phyloP scores from a whole-genome alignment of 2,113 vertebrate genomes.

The Nycticryphes semicollaris region DNA sequence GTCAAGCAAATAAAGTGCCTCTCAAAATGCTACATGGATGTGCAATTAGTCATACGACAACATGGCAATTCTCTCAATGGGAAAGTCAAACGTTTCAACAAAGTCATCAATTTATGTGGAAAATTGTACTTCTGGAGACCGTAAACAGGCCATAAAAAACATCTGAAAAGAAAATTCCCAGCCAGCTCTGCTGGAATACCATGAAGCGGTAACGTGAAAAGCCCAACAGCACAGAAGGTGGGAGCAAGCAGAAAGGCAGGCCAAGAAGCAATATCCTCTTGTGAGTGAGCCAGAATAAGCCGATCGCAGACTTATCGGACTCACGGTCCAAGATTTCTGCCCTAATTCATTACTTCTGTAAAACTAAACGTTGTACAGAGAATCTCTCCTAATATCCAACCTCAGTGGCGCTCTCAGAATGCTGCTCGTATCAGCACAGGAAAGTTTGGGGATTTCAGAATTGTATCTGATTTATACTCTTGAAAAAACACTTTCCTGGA shows the following conservation, averaged over 20 bases:
- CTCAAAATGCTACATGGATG: background rate
- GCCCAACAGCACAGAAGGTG: slow-evolving; percentile 32
- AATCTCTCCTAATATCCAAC: background rate
- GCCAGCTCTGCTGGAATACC: slow-evolving; percentile 48
- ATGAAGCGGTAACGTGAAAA: slow-evolving; percentile 7
- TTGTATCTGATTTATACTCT: background rate
- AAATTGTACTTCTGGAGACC: slow-evolving; percentile 37
- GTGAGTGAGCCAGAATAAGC: slow-evolving; percentile 25
- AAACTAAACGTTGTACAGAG: background rate
- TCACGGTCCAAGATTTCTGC: slow-evolving; percentile 4
- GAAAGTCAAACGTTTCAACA: slow-evolving; percentile 36
- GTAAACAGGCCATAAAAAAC: slow-evolving; percentile 52
- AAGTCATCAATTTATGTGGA: slow-evolving; percentile 32
- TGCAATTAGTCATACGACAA: slow-evolving; percentile 16
- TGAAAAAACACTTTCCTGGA: slow-evolving; percentile 1
- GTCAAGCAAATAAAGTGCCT: background rate
- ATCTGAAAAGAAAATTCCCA: slow-evolving; percentile 34
- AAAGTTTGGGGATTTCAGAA: background rate
- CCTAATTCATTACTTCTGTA: slow-evolving; percentile 1
- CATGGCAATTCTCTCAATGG: background rate
- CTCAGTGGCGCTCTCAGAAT: background rate
- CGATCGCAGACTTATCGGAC: slow-evolving; percentile 30
- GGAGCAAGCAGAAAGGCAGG: slow-evolving; percentile 15
- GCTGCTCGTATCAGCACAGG: background rate
- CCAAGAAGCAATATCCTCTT: slow-evolving; percentile 53